Evolutionary conservation across 2,888 invertebrate species (phyloP), one percentile per base, ranked within the genome.

Genomic region (Opisthograptis luteolata): DNA sequence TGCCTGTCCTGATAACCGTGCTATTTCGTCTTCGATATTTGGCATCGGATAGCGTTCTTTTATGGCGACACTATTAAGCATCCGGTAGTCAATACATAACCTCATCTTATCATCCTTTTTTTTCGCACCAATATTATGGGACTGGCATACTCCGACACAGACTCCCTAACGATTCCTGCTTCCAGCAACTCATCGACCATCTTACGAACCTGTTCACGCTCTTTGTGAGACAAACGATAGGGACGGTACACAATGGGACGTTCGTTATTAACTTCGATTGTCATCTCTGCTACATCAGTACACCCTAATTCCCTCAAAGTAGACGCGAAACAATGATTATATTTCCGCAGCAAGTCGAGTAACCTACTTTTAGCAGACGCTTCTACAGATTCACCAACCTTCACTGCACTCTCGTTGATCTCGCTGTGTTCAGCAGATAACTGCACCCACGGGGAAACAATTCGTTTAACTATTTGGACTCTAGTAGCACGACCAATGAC

Each of bases 211-310:
- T n/a, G n/a, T n/a, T 56, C 60, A 1, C 50, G 48, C 32, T 68
- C 62, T 2, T 36, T 30, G 7, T 57, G 46, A 12, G 60, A 56
- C 2, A 63, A 14, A 7, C 62, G 27, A 12, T 66, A 62, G 0
- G 65, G 62, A n/a, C 58, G 37, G 39, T 63, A 66, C 4, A 62
- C 56, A 4, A 64, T 35, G 0, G 63, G 61, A 0, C 31, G 34
- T 8, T 34, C 19, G 10, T 34, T 55, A 1, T 40, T 44, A 0
- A 66, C 8, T 22, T 57, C 39, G 7, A 61, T 55, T 1, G 6
- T 28, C 61, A 66, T 61, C 36, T 66, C 49, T 1, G 60, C 45
- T 3, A 52, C 20, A 9, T 55, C 48, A 2, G 56, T 59, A 15
- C 56, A 61, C 0, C 66, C 67, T 34, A 66, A 41, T 0, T 66